These are phyloP conservation scores for Euclidia mi DNA, from an alignment of 2,888 invertebrate genomes.

Conservation along the genomic window DNA sequence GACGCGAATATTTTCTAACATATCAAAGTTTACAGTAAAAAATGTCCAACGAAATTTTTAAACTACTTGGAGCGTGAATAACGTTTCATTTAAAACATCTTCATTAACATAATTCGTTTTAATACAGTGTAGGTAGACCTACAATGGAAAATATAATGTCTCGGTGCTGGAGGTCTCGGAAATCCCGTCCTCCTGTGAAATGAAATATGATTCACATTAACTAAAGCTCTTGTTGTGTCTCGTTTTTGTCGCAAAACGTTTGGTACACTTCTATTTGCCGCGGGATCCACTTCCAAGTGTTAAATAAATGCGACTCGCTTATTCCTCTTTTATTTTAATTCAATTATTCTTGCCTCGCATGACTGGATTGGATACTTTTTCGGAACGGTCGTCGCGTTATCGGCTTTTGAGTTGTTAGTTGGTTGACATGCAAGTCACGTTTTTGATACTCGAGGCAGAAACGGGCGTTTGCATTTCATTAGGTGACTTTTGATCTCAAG, in stretches of 20 bases:
- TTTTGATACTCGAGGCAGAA: constrained; percentile 44
- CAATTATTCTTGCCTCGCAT: constrained; percentile 62
- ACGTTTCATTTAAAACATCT: constrained; percentile 60
- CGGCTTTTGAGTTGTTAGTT: constrained; percentile 46
- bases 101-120: constrained; percentile 73
- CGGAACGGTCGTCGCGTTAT: constrained; percentile 41
- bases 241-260: constrained; percentile 79
- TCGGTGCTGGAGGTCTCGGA: constrained; percentile 68
- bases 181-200: constrained; percentile 74
- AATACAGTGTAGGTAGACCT: constrained; percentile 67
- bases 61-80: constrained; percentile 45
- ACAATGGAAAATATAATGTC: constrained; percentile 69
- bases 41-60: constrained; percentile 44
- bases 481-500: constrained; percentile 52
- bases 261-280: constrained; percentile 73
- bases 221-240: constrained; percentile 80
- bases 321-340: constrained; percentile 64
- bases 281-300: constrained; percentile 69
- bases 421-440: constrained; percentile 53
- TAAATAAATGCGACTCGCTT: constrained; percentile 65
- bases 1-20: not conserved
- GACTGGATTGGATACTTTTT: constrained; percentile 55
- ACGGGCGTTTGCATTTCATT: constrained; percentile 56
- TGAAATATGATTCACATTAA: constrained; percentile 86
- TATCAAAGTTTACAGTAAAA: constrained; percentile 14